A percentile compares a stretch with the other conserved stretches of the same genome.
Conservation (phyloP, 1,140 invertebrate genomes). For the Drosophila busckii region DNA sequence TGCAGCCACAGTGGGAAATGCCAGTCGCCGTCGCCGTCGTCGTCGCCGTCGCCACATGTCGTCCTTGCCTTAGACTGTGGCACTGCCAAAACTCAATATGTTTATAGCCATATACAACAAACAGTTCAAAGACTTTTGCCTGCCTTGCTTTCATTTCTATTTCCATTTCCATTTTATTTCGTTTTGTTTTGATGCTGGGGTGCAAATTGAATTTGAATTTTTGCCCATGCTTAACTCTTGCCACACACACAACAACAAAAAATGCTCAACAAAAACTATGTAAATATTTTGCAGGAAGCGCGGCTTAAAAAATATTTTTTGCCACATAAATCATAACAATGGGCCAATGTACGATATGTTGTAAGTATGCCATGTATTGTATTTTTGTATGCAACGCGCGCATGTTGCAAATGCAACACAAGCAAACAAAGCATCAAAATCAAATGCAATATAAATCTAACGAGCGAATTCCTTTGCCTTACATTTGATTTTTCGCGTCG, state of each 20-base stretch:
- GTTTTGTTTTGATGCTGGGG: slow-evolving; percentile 67
- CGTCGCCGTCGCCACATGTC: slow-evolving; percentile 47
- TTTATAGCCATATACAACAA: no score
- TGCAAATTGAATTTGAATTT: slow-evolving; percentile 74
- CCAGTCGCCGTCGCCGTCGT: slow-evolving; percentile 32
- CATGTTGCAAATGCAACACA: slow-evolving; percentile 29
- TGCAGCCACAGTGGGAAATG: slow-evolving; percentile 16
- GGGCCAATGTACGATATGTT: slow-evolving; percentile 63
- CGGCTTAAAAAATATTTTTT: slow-evolving; percentile 70
- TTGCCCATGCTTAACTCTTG: slow-evolving; percentile 1
- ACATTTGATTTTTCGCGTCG: no score
- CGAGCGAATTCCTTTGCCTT: slow-evolving; percentile 12
- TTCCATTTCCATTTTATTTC: no score
- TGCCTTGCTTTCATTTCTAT: no score
- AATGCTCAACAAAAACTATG: slow-evolving; percentile 37
- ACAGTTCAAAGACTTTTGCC: slow-evolving; percentile 68
- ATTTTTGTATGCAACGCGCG: slow-evolving; percentile 9
- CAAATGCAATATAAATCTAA: slow-evolving; percentile 63
- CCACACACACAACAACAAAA: slow-evolving; percentile 6
- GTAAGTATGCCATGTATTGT: slow-evolving; percentile 23
- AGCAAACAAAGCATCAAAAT: slow-evolving; percentile 70
- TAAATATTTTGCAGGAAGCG: slow-evolving; percentile 55
- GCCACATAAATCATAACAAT: slow-evolving; percentile 74
- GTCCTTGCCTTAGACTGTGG: slow-evolving; percentile 26
- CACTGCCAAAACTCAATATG: slow-evolving; percentile 51